Percentiles rank a stretch among this genome's conserved stretches.
Evolutionary conservation across 2,888 invertebrate genomes (phyloP).

Genomic region (Slavum lentiscoides): DNA sequence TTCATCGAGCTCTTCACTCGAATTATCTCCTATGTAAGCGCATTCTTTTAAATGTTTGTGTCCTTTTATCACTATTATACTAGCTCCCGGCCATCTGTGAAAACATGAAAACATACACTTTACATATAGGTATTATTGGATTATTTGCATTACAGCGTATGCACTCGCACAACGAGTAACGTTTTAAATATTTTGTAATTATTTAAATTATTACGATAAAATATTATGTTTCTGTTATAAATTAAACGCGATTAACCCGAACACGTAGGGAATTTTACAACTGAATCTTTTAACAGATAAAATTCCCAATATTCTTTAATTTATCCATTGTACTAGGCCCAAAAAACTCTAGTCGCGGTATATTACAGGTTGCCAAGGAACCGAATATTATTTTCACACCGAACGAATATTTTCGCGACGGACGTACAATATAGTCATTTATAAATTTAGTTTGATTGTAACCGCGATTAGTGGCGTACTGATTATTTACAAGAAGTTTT

Average conservation of each 20-base stretch:
- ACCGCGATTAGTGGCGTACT: too few relatives aligned
- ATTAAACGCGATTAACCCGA: neutral
- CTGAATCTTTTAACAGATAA: slow-evolving; percentile 74
- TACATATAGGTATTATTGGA: neutral
- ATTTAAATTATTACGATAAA: neutral
- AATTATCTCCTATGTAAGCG: slow-evolving; percentile 79
- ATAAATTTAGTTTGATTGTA: too few relatives aligned
- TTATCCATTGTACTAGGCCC: too few relatives aligned
- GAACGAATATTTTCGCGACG: too few relatives aligned
- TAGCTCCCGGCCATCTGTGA: slow-evolving; percentile 74
- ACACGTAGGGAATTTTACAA: slow-evolving; percentile 71
- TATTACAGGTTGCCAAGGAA: too few relatives aligned
- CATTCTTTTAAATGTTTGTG: slow-evolving; percentile 78
- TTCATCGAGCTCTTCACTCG: slow-evolving; percentile 75
- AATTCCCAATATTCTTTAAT: slow-evolving; percentile 86
- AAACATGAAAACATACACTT: neutral
- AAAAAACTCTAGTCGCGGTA: too few relatives aligned
- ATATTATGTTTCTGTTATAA: neutral
- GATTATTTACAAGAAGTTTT: too few relatives aligned
- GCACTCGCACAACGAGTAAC: too few relatives aligned
- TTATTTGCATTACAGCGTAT: neutral
- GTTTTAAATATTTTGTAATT: neutral
- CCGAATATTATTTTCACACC: too few relatives aligned
- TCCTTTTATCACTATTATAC: slow-evolving; percentile 75
- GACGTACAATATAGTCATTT: too few relatives aligned